Base-by-base conservation (phyloP, 2,113 vertebrate species). In the Opisthocomus hoazin region DNA sequence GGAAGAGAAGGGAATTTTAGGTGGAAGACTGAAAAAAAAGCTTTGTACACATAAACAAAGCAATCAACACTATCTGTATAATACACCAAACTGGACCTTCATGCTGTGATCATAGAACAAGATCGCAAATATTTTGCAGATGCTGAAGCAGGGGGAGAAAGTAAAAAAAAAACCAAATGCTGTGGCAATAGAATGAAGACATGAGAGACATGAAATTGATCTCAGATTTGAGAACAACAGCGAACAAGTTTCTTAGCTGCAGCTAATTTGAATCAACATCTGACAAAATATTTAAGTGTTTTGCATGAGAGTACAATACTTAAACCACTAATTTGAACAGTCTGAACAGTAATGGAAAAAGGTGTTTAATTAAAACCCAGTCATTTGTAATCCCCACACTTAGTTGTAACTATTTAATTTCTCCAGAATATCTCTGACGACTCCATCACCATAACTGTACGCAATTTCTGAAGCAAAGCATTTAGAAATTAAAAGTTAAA, bases 1-100 rank as follows among this genome's bases (percentile, higher is more conserved):
- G 84, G 54, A 97, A 87, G 78, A 96, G 83, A 86, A 93, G 60
- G 60, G 66, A 98, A 98, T 97, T 97, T 96, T 56, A 96, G 77
- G 37, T 73, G 43, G 76, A 80, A 75, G 37, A 45, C 81, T 74
- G 46, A 95, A 97, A 48, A 95, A 97, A 96, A 85, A 68, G 78
- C 90, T 94, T 94, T 58, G 30, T 6, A 4, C 27, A 73, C 84
- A 84, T 68, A 48, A 45, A 87, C 45, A 54, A 91, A 93, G 86
- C 71, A 87, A 96, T 75, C 64, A 85, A 53, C 10, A 2, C 66
- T 57, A 56, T n/a, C 71, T 30, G 37, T 10, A 37, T 19, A 54
- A 79, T 34, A 69, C 20, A 89, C 7, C 32, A 92, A 84, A 76
- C 11, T 36, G 24, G 60, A 82, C 34, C n/a, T 15, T 66, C 87